phyloP scores from a whole-genome alignment of 1,140 invertebrate genomes.

The Rhopalosiphum maidis region DNA sequence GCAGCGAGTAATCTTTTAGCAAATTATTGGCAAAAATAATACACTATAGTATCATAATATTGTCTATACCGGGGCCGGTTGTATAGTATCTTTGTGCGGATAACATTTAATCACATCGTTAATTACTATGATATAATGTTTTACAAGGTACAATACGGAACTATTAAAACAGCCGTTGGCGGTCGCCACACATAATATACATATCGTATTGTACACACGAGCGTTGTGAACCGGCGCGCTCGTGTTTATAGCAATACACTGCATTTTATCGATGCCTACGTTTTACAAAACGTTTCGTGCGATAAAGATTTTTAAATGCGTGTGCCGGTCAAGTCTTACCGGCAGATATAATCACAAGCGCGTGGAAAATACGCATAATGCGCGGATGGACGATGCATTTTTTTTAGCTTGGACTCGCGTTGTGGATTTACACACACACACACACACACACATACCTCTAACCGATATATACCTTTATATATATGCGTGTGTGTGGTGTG shows the following conservation, averaged over 20 bases:
- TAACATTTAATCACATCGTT: not conserved
- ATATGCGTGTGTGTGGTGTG: not conserved
- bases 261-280: not conserved
- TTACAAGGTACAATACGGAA: not conserved
- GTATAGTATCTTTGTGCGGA: not conserved
- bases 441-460: not conserved
- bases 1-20: too few relatives aligned
- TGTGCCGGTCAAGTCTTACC: not conserved
- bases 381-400: not conserved
- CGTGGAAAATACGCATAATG: not conserved
- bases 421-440: not conserved
- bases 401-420: not conserved
- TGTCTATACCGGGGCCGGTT: too few relatives aligned
- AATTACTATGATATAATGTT: not conserved
- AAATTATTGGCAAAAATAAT: too few relatives aligned
- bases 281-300: constrained; percentile 11
- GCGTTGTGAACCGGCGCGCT: too few relatives aligned
- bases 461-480: not conserved
- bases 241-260: not conserved
- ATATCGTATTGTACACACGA: not conserved
- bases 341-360: not conserved
- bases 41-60: too few relatives aligned
- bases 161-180: not conserved
- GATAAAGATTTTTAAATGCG: not conserved
- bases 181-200: not conserved